These are phyloP conservation scores for Mythimna vitellina DNA, from an alignment of 2,888 invertebrate species.

Conservation along the genomic window DNA sequence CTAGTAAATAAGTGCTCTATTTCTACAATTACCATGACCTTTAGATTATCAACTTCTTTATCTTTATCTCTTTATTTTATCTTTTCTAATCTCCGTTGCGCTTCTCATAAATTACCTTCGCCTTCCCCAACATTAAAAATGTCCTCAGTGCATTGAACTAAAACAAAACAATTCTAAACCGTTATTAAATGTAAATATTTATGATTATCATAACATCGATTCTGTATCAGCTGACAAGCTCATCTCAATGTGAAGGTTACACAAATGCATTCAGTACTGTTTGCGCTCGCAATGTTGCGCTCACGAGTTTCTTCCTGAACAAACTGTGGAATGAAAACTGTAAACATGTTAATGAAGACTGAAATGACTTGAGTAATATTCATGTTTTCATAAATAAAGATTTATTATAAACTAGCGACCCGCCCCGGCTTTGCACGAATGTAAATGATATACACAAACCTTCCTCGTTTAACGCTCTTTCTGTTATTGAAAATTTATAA, in stretches of 20 bases:
- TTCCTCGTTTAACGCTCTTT: no score
- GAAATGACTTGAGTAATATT: not conserved
- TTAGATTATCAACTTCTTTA: no score
- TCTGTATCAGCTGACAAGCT: constrained; percentile 17
- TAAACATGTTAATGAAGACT: constrained; percentile 31
- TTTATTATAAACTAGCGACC: not conserved
- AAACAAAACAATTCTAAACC: constrained; percentile 12
- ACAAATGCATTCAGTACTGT: constrained; percentile 24
- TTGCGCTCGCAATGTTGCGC: constrained; percentile 2
- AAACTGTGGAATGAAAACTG: constrained; percentile 28
- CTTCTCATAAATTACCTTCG: not conserved
- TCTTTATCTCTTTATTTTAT: no score
- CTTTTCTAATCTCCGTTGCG: not conserved
- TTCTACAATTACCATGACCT: no score
- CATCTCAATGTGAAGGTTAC: constrained; percentile 38
- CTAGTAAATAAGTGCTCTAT: not conserved
- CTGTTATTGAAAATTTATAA: no score
- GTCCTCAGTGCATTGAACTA: constrained; percentile 2
- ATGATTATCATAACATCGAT: constrained; percentile 19
- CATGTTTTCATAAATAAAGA: constrained; percentile 1
- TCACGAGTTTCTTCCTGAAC: constrained; percentile 35
- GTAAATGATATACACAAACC: no score
- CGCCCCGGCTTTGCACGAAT: no score
- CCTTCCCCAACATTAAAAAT: no score
- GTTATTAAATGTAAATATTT: not conserved